These are phyloP conservation scores for Vidua macroura DNA, from an alignment of 2,113 vertebrate species.

Conservation along the genomic window DNA sequence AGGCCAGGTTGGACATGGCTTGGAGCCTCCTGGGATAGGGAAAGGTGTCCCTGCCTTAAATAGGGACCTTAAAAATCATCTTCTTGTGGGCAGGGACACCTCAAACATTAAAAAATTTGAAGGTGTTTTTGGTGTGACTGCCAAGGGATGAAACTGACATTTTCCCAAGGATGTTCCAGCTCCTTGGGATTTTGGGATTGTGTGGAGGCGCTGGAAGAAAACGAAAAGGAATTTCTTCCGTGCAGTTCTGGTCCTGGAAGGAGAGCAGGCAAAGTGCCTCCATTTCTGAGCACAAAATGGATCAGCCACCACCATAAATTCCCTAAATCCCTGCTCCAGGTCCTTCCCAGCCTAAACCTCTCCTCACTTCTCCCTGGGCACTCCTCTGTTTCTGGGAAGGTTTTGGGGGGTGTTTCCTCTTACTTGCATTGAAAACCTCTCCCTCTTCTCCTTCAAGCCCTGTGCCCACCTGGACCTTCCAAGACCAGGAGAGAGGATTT, in stretches of 20 bases:
- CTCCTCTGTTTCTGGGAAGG: not conserved
- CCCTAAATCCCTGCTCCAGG: not conserved
- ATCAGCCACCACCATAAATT: not conserved
- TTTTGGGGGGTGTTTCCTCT: not conserved
- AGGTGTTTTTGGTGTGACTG: not conserved
- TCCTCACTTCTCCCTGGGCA: not conserved
- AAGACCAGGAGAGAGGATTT: not conserved
- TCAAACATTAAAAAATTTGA: not conserved
- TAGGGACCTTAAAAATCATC: not conserved
- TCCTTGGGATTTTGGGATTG: not conserved
- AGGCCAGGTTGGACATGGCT: not conserved
- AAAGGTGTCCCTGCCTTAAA: not conserved
- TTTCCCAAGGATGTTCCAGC: not conserved
- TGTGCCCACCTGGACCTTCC: not conserved
- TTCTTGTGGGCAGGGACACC: not conserved
- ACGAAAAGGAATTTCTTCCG: not conserved
- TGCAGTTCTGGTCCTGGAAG: not conserved
- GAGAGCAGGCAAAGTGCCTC: not conserved
- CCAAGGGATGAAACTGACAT: not conserved
- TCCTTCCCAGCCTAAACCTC: not conserved
- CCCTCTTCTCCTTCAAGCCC: accelerated
- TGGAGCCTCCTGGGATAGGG: not conserved
- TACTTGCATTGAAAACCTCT: not conserved
- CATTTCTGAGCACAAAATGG: accelerated
- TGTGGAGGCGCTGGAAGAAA: not conserved